Percentiles rank a stretch among this genome's conserved stretches.
Evolutionary conservation across 1,140 invertebrate species (phyloP).

Genomic region (Protaetia brevitarsis): DNA sequence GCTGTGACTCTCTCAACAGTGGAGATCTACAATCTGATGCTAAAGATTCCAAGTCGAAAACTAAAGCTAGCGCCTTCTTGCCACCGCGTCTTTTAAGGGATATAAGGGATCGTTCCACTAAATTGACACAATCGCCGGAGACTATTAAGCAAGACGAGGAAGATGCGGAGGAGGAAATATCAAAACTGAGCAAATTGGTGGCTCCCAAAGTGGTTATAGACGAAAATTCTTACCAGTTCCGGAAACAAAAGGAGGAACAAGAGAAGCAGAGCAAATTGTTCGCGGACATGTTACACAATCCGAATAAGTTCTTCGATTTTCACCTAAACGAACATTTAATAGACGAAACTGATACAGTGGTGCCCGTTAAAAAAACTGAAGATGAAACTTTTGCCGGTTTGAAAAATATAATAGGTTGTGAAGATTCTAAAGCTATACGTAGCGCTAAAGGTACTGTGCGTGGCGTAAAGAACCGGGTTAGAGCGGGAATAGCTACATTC

Average conservation of each 20-base stretch:
- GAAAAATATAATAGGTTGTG: constrained; percentile 69
- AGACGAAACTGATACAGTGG: constrained; percentile 51
- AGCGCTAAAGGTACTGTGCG: constrained; percentile 89
- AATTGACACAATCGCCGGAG: constrained; percentile 45
- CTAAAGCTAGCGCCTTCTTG: constrained; percentile 49
- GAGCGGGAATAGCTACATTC: constrained; percentile 91
- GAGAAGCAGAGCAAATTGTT: constrained; percentile 50
- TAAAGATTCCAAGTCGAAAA: constrained; percentile 17
- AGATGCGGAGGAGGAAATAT: constrained; percentile 29
- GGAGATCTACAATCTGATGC: constrained; percentile 51
- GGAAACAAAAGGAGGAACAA: constrained; percentile 55
- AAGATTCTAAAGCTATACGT: constrained; percentile 68
- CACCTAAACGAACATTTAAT: constrained; percentile 74
- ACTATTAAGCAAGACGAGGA: constrained; percentile 35
- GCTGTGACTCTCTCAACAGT: constrained; percentile 68
- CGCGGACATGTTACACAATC: constrained; percentile 61
- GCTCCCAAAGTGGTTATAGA: constrained; percentile 55
- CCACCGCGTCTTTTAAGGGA: constrained; percentile 59
- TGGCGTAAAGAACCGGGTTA: constrained; percentile 89
- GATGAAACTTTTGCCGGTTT: constrained; percentile 78
- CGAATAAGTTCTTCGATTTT: constrained; percentile 77
- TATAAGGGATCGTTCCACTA: constrained; percentile 52
- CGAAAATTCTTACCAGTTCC: constrained; percentile 66
- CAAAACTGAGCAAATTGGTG: constrained; percentile 22
- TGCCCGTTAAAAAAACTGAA: constrained; percentile 48